Evolutionary conservation across 2,888 invertebrate species (phyloP), one percentile per base, ranked within the genome.

Genomic region (Temnothorax rugatulus): DNA sequence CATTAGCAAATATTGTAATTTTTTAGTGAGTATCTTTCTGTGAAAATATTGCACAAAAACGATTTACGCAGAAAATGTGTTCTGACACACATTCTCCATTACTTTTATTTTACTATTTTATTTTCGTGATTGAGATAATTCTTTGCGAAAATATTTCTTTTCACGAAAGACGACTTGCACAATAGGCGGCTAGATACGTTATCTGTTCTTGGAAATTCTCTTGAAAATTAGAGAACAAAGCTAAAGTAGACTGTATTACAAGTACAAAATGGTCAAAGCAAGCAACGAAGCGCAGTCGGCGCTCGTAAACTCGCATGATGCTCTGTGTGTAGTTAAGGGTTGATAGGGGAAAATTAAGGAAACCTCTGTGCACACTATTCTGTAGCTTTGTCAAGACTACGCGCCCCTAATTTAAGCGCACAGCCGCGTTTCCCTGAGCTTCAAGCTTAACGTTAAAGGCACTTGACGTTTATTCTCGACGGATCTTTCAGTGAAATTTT

Each of bases 371-470:
- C 64, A 29, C 21, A 41, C 73, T 77, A 50, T 74, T 59, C 66
- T 63, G 77, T 68, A 64, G 74, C 74, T 50, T 50, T 66, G 82
- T 66, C 63, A 77, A 75, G 85, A 69, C 73, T 76, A 76, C 57
- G 82, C 34, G 77, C 44, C 74, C 21, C 68, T 85, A 86, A 86
- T 86, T 86, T 86, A 85, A 82, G 77, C 63, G 73, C 82, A 44
- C 38, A 57, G 11, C 61, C 68, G 38, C 75, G 75, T 84, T 84
- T 76, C 54, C 77, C 77, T 57, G 85, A 85, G 86, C 15, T 13
- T 73, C 34, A 21, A 79, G 79, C 79, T 59, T 38, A 69, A n/a
- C 7, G n/a, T 15, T 73, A 38, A 75, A 61, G 79, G 34, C 38
- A 81, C 47, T 44, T 38, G 47, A 47, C 79, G 59, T 57, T 74